A percentile compares a stretch with the other conserved stretches of the same genome.
phyloP scores from a whole-genome alignment of 2,113 vertebrate species.

The Pelmatolapia mariae region DNA sequence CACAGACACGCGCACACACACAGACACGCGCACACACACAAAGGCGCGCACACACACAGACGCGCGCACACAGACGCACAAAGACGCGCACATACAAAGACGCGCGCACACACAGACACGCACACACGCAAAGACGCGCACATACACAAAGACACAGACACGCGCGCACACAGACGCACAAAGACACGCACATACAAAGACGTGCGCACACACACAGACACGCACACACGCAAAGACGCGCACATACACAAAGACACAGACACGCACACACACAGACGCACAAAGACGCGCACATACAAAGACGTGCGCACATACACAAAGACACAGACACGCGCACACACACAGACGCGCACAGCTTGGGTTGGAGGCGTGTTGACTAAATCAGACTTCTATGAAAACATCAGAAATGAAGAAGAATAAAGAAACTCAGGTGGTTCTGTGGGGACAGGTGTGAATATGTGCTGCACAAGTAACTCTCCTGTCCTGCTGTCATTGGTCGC shows the following conservation, averaged over 20 bases:
- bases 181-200: too few species aligned
- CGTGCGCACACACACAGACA: too few species aligned
- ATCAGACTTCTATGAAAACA: neutral
- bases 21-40: neutral
- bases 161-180: neutral
- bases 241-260: neutral
- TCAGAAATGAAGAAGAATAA: neutral
- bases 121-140: neutral
- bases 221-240: accelerated
- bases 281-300: too few species aligned
- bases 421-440: neutral
- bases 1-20: too few species aligned
- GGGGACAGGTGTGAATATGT: neutral
- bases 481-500: slow-evolving; percentile 23
- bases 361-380: neutral
- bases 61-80: accelerated
- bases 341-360: neutral
- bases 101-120: too few species aligned
- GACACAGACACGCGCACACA: too few species aligned
- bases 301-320: too few species aligned
- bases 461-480: neutral
- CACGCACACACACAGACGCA: neutral
- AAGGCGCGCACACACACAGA: too few species aligned
- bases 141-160: too few species aligned
- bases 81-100: neutral